Evolutionary conservation across 2,888 invertebrate genomes (phyloP).

Genomic region (Bursaphelenchus okinawaensis): DNA sequence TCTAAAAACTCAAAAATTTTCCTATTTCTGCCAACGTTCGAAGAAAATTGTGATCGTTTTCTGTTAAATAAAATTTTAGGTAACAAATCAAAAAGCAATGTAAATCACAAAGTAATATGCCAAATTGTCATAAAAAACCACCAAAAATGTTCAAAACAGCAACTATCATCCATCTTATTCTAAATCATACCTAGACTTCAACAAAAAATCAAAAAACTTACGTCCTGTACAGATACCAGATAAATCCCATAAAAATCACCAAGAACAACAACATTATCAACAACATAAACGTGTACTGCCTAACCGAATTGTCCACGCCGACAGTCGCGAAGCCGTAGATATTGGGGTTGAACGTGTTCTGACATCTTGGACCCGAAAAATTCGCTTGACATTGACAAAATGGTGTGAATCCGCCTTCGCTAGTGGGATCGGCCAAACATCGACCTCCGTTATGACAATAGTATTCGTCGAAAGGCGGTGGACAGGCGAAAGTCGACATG

Average conservation of each 20-base stretch:
- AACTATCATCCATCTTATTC: not conserved
- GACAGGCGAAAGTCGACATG: not conserved
- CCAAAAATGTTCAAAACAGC: no score
- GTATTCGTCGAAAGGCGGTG: not conserved
- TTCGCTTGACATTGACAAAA: not conserved
- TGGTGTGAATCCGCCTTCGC: not conserved
- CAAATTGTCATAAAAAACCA: not conserved
- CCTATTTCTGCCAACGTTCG: no score
- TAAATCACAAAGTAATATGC: no score
- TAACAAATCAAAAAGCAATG: no score
- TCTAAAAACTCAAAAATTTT: no score
- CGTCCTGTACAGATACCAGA: not conserved
- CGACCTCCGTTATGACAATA: not conserved
- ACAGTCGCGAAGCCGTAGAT: not conserved
- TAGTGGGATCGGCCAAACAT: not conserved
- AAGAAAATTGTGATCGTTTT: no score
- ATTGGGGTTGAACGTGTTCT: not conserved
- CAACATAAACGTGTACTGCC: not conserved
- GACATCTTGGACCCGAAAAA: not conserved
- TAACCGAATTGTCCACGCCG: not conserved
- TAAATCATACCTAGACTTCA: not conserved
- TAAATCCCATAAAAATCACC: not conserved
- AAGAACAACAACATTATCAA: not conserved
- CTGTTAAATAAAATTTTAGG: no score
- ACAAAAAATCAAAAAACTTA: not conserved